Conservation (phyloP, 2,797 vertebrate species). For the Epinephelus malabaricus region DNA sequence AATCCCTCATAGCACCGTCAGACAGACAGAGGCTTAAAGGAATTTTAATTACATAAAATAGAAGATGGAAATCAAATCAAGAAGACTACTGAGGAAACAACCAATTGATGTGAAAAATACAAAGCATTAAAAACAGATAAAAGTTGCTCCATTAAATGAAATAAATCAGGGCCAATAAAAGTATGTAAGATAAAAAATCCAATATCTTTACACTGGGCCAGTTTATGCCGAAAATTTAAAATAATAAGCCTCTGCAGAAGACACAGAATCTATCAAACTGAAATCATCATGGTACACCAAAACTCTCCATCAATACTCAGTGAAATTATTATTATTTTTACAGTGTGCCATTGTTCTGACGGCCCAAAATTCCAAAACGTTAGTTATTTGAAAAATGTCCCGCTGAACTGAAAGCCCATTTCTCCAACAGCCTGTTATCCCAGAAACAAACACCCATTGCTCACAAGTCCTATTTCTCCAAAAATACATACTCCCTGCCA, state of each 20-base stretch:
- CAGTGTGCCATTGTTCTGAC: too few relatives aligned
- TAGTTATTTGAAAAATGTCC: too few relatives aligned
- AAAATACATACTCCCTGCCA: too few relatives aligned
- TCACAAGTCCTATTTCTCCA: too few relatives aligned
- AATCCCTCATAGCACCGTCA: background rate
- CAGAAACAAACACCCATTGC: too few relatives aligned
- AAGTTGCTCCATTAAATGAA: background rate
- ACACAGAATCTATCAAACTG: slow-evolving; percentile 1
- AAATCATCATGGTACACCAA: background rate
- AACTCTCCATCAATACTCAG: background rate
- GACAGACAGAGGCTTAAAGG: background rate
- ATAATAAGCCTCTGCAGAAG: background rate
- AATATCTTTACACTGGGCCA: too few relatives aligned
- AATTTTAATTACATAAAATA: background rate
- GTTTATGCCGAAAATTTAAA: background rate
- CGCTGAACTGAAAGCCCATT: too few relatives aligned
- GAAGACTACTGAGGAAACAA: background rate
- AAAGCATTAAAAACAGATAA: background rate
- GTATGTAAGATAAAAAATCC: background rate
- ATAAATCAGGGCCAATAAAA: background rate
- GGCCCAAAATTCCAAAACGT: too few relatives aligned
- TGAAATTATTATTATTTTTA: background rate
- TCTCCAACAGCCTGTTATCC: too few relatives aligned
- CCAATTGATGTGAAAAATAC: background rate
- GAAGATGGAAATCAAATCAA: background rate